Conservation (phyloP, 35 echinoderm and acorn worm genomes). For the Apostichopus parvimensis region DNA sequence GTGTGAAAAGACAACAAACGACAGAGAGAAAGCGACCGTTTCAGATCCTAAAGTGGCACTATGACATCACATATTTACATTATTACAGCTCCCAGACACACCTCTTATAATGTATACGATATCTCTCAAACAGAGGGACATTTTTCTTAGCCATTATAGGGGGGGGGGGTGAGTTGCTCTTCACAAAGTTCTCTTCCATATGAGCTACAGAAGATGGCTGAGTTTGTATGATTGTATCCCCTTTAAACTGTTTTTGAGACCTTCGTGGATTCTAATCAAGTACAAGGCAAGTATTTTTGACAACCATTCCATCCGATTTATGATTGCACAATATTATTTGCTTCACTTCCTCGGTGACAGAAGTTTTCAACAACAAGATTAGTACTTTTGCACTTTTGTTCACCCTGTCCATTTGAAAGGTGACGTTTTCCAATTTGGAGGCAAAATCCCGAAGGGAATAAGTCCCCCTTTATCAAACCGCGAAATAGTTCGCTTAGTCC, state of each 20-base stretch:
- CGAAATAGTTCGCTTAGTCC: conserved; percentile 34
- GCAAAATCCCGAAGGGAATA: neutral
- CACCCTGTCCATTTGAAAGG: neutral
- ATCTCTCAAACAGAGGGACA: no score
- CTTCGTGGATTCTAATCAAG: neutral
- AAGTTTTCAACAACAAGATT: neutral
- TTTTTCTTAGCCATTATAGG: no score
- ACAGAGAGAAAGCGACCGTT: no score
- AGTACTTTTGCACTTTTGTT: conserved; percentile 6
- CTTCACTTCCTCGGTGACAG: neutral
- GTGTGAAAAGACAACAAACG: no score
- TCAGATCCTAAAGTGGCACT: no score
- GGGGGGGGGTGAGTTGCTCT: no score
- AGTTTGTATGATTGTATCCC: no score
- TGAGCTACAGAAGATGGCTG: no score
- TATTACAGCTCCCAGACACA: no score
- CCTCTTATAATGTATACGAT: no score
- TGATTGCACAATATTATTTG: neutral
- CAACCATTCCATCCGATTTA: neutral
- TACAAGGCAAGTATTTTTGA: neutral
- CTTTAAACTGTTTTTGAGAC: neutral
- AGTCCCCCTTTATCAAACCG: neutral
- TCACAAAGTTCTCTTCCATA: no score
- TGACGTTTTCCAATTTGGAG: conserved; percentile 14
- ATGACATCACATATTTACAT: no score